These are phyloP conservation scores for Salvelinus sp. DNA, from an alignment of 2,113 vertebrate species.

Conservation along the genomic window DNA sequence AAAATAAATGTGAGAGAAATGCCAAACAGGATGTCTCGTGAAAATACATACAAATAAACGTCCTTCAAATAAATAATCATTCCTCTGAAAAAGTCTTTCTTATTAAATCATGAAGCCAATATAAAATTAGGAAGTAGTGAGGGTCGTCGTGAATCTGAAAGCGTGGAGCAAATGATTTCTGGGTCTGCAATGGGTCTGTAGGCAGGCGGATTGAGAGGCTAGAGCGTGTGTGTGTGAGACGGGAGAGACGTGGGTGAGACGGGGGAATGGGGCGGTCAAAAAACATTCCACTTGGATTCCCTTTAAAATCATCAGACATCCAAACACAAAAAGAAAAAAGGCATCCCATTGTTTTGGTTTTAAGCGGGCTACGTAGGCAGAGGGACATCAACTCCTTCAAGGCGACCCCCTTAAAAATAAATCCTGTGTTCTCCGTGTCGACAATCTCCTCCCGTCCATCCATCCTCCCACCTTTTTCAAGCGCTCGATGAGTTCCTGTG, in stretches of 20 bases:
- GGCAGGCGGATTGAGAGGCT: background rate
- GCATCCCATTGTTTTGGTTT: conserved; percentile 75
- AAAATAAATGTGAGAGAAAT: conserved; percentile 32
- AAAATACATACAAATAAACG: conserved; percentile 14
- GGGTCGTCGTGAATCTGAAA: conserved; percentile 21
- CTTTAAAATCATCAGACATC: conserved; percentile 47
- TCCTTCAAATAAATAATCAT: conserved; percentile 60
- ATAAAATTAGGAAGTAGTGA: conserved; percentile 17
- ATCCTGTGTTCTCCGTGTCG: conserved; percentile 45
- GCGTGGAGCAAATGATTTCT: conserved; percentile 33
- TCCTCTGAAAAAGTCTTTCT: conserved; percentile 31
- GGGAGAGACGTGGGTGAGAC: too few relatives aligned
- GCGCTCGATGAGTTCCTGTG: conserved; percentile 92
- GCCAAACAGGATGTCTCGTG: conserved; percentile 50
- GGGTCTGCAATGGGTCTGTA: background rate
- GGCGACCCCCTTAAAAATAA: conserved; percentile 19
- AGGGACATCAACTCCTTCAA: conserved; percentile 19
- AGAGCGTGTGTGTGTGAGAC: too few relatives aligned
- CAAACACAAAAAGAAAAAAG: conserved; percentile 53
- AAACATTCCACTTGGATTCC: conserved; percentile 46
- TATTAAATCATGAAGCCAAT: conserved; percentile 35
- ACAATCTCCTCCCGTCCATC: conserved; percentile 8
- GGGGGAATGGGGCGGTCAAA: conserved; percentile 29
- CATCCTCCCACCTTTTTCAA: conserved; percentile 75
- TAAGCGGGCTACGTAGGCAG: conserved; percentile 67